Evolutionary conservation across 1,140 invertebrate genomes (phyloP).

Genomic region (Mercenaria mercenaria): DNA sequence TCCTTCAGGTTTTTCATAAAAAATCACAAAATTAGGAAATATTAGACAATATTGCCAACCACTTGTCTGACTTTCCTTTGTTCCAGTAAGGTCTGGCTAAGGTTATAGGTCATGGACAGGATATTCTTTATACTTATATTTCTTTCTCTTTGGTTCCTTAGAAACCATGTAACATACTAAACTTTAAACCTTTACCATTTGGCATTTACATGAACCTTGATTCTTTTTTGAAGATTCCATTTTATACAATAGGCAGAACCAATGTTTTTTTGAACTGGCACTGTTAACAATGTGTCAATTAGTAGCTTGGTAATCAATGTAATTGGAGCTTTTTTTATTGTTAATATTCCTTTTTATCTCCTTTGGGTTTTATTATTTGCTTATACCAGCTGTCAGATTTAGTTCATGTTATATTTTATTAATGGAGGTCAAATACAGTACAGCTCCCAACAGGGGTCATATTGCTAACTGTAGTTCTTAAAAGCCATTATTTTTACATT

Average conservation of each 20-base stretch:
- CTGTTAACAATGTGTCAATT: neutral
- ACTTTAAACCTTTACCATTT: conserved; percentile 20
- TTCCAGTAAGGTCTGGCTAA: neutral
- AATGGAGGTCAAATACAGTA: neutral
- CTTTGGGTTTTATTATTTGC: neutral
- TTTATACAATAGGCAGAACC: too few species aligned
- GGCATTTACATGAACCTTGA: neutral
- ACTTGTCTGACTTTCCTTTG: neutral
- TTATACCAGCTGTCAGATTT: neutral
- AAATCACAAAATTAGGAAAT: neutral
- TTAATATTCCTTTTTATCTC: neutral
- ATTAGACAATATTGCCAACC: neutral
- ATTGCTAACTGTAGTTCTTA: neutral
- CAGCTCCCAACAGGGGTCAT: neutral
- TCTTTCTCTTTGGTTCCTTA: neutral
- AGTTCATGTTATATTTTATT: conserved; percentile 6
- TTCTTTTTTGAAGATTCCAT: neutral
- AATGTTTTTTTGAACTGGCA: too few species aligned
- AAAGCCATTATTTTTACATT: too few species aligned
- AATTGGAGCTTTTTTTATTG: neutral
- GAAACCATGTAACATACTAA: neutral
- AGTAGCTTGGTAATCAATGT: neutral
- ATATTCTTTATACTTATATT: neutral
- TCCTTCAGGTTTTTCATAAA: neutral
- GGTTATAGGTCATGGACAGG: neutral